Percentiles rank a stretch among this genome's conserved stretches.
phyloP scores from a whole-genome alignment of 2,797 vertebrate genomes.

The Cichlasoma orientale region DNA sequence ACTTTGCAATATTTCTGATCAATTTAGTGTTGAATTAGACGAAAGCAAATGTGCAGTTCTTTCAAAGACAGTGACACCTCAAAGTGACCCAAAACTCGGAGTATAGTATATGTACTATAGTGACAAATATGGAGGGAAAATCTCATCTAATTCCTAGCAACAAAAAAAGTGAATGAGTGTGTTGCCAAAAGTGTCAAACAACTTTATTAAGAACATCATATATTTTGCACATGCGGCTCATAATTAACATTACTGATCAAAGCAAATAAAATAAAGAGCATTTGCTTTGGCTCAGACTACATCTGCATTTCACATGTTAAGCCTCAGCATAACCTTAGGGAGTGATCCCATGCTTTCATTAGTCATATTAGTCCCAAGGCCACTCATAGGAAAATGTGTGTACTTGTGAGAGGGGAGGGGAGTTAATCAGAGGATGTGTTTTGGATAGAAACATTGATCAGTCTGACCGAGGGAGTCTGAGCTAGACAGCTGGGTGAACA shows the following conservation, averaged over 20 bases:
- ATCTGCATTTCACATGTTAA: not conserved
- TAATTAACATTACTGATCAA: not conserved
- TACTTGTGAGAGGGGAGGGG: not conserved
- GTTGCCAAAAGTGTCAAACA: too few relatives aligned
- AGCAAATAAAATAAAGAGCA: not conserved
- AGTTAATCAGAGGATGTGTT: slow-evolving; percentile 56
- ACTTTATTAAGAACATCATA: too few relatives aligned
- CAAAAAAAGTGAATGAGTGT: too few relatives aligned
- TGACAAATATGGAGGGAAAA: too few relatives aligned
- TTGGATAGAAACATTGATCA: slow-evolving; percentile 49
- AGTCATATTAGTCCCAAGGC: slow-evolving; percentile 31
- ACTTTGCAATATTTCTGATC: too few relatives aligned
- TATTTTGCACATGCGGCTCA: not conserved
- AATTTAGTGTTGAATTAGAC: too few relatives aligned
- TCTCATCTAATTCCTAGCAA: too few relatives aligned
- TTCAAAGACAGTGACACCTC: too few relatives aligned
- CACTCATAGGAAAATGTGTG: slow-evolving; percentile 64
- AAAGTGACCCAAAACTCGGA: too few relatives aligned
- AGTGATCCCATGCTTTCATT: slow-evolving; percentile 33
- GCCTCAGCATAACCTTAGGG: slow-evolving; percentile 7
- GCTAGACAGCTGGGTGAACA: slow-evolving; percentile 21
- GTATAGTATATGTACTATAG: too few relatives aligned
- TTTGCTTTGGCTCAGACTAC: not conserved
- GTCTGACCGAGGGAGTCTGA: slow-evolving; percentile 20
- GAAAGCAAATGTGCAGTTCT: too few relatives aligned